Conservation (phyloP, 2,797 vertebrate species). For the Epinephelus awoara region DNA sequence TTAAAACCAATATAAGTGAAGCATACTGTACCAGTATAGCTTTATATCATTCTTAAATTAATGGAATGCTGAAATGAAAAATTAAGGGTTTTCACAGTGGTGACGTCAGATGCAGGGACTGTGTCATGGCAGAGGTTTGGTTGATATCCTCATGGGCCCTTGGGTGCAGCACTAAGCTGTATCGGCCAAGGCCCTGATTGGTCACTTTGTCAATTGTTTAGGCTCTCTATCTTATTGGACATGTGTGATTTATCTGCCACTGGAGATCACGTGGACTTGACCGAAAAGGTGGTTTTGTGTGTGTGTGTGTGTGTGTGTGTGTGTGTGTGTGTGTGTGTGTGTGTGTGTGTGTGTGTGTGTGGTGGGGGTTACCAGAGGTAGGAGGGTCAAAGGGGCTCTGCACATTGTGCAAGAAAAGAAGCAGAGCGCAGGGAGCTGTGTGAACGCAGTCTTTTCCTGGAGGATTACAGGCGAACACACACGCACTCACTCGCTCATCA, state of each 20-base stretch:
- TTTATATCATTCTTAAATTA: not conserved
- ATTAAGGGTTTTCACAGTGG: not conserved
- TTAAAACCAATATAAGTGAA: not conserved
- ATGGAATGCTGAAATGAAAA: not conserved
- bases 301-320: constrained; percentile 33
- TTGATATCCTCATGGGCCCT: constrained; percentile 39
- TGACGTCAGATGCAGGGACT: not conserved
- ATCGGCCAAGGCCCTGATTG: constrained; percentile 80
- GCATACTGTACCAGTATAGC: not conserved
- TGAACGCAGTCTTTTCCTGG: constrained; percentile 27
- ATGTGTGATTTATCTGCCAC: constrained; percentile 84
- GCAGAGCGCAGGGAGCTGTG: constrained; percentile 38
- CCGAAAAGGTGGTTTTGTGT: constrained; percentile 65
- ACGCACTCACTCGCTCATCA: not conserved
- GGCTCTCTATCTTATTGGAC: constrained; percentile 74
- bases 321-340: constrained; percentile 50
- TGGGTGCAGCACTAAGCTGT: constrained; percentile 52
- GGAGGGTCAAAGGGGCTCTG: constrained; percentile 55
- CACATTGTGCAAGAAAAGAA: constrained; percentile 44
- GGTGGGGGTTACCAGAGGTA: constrained; percentile 49
- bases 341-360: constrained; percentile 29
- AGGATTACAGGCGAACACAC: constrained; percentile 25
- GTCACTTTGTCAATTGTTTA: constrained; percentile 68
- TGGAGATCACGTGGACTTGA: constrained; percentile 82
- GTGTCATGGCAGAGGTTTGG: constrained; percentile 37